These are phyloP conservation scores for Salarias fasciatus DNA, from an alignment of 2,797 vertebrate genomes.

Conservation along the genomic window DNA sequence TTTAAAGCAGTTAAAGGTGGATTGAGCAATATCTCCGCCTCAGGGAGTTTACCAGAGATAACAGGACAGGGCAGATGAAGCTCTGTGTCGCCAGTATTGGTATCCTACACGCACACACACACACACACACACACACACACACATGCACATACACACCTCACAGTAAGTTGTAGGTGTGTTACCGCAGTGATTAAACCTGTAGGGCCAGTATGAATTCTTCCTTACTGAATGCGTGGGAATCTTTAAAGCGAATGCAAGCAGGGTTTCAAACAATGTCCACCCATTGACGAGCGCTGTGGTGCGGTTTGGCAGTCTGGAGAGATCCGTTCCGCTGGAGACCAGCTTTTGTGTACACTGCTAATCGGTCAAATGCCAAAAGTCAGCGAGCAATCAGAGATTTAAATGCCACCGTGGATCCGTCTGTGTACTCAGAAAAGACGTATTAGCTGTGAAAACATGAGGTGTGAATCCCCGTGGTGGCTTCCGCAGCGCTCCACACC, in stretches of 20 bases:
- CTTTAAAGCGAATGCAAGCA: slow-evolving; percentile 25
- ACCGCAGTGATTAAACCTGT: slow-evolving; percentile 66
- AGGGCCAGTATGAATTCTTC: slow-evolving; percentile 73
- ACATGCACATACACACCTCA: neutral
- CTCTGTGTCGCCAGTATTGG: slow-evolving; percentile 18
- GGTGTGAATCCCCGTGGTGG: neutral
- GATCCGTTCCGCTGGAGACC: slow-evolving; percentile 54
- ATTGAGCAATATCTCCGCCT: slow-evolving; percentile 62
- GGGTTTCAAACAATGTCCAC: slow-evolving; percentile 35
- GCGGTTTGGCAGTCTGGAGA: slow-evolving; percentile 36
- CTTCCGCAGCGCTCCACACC: neutral
- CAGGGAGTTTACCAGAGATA: slow-evolving; percentile 50
- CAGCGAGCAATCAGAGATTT: neutral
- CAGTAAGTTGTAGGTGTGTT: slow-evolving; percentile 57
- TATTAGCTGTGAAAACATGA: slow-evolving; percentile 11
- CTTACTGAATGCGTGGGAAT: slow-evolving; percentile 54
- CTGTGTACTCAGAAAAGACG: neutral
- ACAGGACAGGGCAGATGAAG: slow-evolving; percentile 45
- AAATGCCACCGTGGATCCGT: neutral
- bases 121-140: too few relatives aligned
- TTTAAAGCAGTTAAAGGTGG: slow-evolving; percentile 35
- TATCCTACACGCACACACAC: neutral
- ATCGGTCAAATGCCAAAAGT: neutral
- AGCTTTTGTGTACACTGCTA: slow-evolving; percentile 6
- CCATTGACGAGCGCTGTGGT: slow-evolving; percentile 9